These are phyloP conservation scores for Tuta absoluta DNA, from an alignment of 2,888 invertebrate species.

Conservation along the genomic window DNA sequence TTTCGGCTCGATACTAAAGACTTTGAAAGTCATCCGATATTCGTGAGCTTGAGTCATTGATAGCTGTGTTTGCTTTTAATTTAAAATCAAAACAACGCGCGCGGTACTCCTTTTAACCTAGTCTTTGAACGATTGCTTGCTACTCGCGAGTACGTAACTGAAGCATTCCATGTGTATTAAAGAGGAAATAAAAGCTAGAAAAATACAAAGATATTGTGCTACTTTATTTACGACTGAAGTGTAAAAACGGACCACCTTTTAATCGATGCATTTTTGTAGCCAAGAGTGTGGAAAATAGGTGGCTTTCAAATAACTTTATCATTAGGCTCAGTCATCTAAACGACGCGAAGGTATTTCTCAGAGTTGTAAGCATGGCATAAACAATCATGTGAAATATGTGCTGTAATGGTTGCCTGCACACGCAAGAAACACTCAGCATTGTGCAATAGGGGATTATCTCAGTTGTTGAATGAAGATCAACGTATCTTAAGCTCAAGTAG, in stretches of 20 bases:
- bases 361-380: neutral
- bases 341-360: slow-evolving; percentile 11
- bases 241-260: neutral
- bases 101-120: too few relatives aligned
- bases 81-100: too few relatives aligned
- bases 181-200: too few relatives aligned
- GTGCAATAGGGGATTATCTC: slow-evolving; percentile 32
- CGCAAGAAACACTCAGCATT: slow-evolving; percentile 17
- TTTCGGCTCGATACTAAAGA: slow-evolving; percentile 16
- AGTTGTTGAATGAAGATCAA: slow-evolving; percentile 28
- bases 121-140: too few relatives aligned
- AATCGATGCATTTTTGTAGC: slow-evolving; percentile 3
- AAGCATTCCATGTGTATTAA: too few relatives aligned
- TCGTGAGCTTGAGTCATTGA: slow-evolving; percentile 5
- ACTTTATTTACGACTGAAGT: neutral
- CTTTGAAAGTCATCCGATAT: neutral
- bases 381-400: slow-evolving; percentile 20
- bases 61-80: neutral
- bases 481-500: slow-evolving; percentile 27
- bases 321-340: neutral
- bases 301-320: slow-evolving; percentile 11
- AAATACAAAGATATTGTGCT: neutral
- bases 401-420: slow-evolving; percentile 29
- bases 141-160: too few relatives aligned
- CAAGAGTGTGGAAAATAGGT: slow-evolving; percentile 10